A percentile compares a stretch with the other conserved stretches of the same genome.
These are phyloP conservation scores for Hystrix cristata DNA, from an alignment of 2,113 vertebrate genomes.

Conservation along the genomic window DNA sequence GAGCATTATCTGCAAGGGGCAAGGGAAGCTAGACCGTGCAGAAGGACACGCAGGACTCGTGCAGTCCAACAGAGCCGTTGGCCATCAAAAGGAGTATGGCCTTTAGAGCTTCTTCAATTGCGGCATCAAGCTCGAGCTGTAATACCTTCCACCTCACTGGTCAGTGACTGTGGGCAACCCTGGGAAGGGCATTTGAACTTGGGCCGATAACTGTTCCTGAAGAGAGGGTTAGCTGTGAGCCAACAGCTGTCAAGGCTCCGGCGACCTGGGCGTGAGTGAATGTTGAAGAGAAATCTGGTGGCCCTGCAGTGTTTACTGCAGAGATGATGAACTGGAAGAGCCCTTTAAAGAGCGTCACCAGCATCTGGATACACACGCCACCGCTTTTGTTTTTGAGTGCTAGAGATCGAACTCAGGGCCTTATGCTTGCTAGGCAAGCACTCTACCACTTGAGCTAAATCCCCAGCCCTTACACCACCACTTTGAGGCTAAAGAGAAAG, in stretches of 20 bases:
- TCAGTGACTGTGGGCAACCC: neutral
- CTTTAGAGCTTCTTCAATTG: neutral
- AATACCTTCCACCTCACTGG: neutral
- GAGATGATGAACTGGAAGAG: neutral
- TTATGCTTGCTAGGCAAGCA: no score
- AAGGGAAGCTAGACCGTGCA: neutral
- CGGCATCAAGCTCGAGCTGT: neutral
- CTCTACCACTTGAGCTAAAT: no score
- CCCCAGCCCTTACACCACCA: neutral
- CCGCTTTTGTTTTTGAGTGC: neutral
- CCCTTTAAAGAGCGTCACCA: neutral
- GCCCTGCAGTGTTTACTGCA: neutral
- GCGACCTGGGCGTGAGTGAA: neutral
- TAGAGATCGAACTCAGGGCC: no score
- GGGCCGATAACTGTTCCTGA: neutral
- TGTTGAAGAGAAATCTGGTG: neutral
- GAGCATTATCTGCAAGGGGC: neutral
- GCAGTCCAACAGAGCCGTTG: neutral
- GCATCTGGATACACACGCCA: neutral
- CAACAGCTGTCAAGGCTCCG: neutral
- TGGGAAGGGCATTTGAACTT: neutral
- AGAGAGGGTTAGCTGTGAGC: neutral
- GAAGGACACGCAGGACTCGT: neutral
- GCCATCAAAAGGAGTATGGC: neutral
- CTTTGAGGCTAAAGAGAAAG: neutral